Base-by-base conservation (phyloP, 2,888 invertebrate genomes). In the Eilema caniola region DNA sequence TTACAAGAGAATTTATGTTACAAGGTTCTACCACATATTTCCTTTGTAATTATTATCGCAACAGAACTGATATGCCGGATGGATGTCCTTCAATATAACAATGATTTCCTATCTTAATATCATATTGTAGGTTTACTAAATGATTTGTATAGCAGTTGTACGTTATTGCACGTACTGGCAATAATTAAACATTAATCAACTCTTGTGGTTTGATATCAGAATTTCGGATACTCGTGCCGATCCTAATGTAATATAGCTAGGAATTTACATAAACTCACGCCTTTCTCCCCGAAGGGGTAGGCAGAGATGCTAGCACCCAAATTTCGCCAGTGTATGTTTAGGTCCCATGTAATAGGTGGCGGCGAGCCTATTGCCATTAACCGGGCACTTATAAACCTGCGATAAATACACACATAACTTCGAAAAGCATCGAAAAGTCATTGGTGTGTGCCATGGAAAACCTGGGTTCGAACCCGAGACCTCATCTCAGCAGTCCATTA, bases 101-200 rank as follows among this genome's bases (percentile, higher is more conserved):
- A 69, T 47, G 16, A 11, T 28, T 47, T 63, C 59, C 37, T 63
- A 63, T 64, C 64, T 63, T 25, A 60, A 31, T 64, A 64, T 33
- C 8, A 37, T 41, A 56, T 64, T 57, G 67, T 69, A 41, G 57
- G n/a, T 41, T 47, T 59, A 60, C 28, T 33, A 28, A 69, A 64
- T 28, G 23, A 60, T 31, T 28, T 31, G 60, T 56, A 33, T 25
- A 57, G 28, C 31, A 62, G 53, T 62, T 53, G 24, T 61, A 41
- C 25, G 65, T n/a, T 56, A 56, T 47, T 59, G 31, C 28, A 60
- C 47, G 60, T 61, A 65, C 61, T 60, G 62, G 8, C 8, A 72
- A 72, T 79, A 76, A 81, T 80, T 76, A 79, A 74, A 79, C 72
- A 74, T 81, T 72, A 70, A 81, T 80, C 72, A 76, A 74, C 70